Evolutionary conservation across 2,888 invertebrate species (phyloP).

Genomic region (Octodonta nipae): DNA sequence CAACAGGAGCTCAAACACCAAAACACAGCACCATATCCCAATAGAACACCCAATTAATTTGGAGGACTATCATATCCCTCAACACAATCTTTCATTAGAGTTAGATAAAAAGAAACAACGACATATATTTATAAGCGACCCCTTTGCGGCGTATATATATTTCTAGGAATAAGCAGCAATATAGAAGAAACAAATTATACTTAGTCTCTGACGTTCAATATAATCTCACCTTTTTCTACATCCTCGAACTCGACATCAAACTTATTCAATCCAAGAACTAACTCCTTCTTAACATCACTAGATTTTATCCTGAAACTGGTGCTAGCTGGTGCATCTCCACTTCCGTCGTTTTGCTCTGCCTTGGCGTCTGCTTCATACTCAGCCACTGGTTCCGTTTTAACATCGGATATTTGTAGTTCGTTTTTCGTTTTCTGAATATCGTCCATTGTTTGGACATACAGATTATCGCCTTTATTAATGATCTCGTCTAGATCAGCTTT

Average conservation of each 20-base stretch:
- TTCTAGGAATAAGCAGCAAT: no score
- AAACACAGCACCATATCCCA: no score
- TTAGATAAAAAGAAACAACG: no score
- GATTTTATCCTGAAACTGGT: conserved; percentile 19
- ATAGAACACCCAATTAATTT: no score
- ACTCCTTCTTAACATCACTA: conserved; percentile 25
- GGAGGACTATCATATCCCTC: no score
- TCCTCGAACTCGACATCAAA: conserved; percentile 19
- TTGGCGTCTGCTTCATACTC: conserved; percentile 6
- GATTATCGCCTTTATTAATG: conserved; percentile 27
- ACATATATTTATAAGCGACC: no score
- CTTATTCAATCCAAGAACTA: conserved; percentile 29
- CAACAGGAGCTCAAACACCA: no score
- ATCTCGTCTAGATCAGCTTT: conserved; percentile 27
- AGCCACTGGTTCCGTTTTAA: neutral
- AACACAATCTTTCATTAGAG: no score
- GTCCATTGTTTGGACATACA: conserved; percentile 25
- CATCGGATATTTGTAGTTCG: conserved; percentile 1
- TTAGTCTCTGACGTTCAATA: no score
- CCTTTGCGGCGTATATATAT: no score
- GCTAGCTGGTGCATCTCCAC: conserved; percentile 8
- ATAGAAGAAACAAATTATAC: no score
- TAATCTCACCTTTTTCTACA: conserved; percentile 14
- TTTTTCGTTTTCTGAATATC: conserved; percentile 11
- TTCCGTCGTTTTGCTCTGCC: conserved; percentile 11